Conservation (phyloP, 2,113 vertebrate species). For the Gavialis gangeticus region DNA sequence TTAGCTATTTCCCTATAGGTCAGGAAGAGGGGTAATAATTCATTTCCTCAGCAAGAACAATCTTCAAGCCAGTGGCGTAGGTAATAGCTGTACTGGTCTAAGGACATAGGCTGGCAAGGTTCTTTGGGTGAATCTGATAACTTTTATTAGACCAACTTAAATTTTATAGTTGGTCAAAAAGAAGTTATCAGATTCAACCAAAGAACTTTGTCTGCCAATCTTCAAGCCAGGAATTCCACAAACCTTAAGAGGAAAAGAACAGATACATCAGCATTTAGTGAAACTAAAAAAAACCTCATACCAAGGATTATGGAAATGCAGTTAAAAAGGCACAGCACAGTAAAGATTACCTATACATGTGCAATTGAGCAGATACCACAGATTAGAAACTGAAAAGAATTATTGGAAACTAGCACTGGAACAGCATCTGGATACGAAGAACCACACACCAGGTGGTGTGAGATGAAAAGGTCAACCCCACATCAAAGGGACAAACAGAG, state of each 20-base stretch:
- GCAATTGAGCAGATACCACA: neutral
- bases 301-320: neutral
- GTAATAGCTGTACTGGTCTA: too few relatives aligned
- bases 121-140: too few relatives aligned
- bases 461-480: neutral
- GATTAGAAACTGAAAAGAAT: neutral
- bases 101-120: too few relatives aligned
- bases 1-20: neutral
- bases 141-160: too few relatives aligned
- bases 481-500: neutral
- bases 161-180: too few relatives aligned
- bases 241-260: too few relatives aligned
- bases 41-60: neutral
- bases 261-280: neutral
- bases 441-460: accelerated
- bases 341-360: neutral
- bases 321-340: neutral
- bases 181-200: too few relatives aligned
- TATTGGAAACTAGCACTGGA: too few relatives aligned
- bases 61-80: too few relatives aligned
- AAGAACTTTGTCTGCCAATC: neutral
- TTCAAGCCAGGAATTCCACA: neutral
- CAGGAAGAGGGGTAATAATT: neutral
- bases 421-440: neutral
- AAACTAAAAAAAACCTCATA: neutral